A percentile compares a stretch with the other conserved stretches of the same genome.
These are phyloP conservation scores for Acrossocheilus fasciatus DNA, from an alignment of 2,797 vertebrate genomes.

Conservation along the genomic window DNA sequence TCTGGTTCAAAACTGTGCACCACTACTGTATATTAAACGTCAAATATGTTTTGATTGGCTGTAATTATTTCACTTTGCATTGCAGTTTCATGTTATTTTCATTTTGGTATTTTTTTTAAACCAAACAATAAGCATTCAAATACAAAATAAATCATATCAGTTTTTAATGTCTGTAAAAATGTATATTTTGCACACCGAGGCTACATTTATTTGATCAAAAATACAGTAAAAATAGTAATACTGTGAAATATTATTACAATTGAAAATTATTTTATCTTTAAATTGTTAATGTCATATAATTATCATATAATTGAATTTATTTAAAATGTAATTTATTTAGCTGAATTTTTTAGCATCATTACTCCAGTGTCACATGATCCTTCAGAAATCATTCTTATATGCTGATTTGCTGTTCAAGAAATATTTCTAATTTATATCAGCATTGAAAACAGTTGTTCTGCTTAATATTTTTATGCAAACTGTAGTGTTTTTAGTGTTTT, in stretches of 20 bases:
- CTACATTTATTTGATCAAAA: not conserved
- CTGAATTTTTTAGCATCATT: not conserved
- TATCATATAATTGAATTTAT: not conserved
- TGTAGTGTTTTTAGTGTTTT: not conserved
- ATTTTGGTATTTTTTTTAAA: not conserved
- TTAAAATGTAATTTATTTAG: not conserved
- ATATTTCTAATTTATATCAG: not conserved
- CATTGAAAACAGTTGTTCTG: not conserved
- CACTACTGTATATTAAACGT: not conserved
- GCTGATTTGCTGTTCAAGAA: not conserved
- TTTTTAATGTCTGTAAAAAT: not conserved
- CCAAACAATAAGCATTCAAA: not conserved
- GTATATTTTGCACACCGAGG: not conserved
- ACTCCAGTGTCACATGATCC: not conserved
- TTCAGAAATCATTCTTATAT: not conserved
- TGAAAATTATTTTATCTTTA: not conserved
- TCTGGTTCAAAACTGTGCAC: not conserved
- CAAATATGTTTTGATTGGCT: not conserved
- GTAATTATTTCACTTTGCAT: not conserved
- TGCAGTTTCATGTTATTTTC: not conserved
- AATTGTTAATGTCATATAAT: no score
- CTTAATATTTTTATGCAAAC: not conserved
- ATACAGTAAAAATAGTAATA: not conserved
- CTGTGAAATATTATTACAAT: not conserved
- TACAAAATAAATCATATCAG: not conserved